Evolutionary conservation across 2,888 invertebrate species (phyloP).

Genomic region (Chamaedrilus cognettii): DNA sequence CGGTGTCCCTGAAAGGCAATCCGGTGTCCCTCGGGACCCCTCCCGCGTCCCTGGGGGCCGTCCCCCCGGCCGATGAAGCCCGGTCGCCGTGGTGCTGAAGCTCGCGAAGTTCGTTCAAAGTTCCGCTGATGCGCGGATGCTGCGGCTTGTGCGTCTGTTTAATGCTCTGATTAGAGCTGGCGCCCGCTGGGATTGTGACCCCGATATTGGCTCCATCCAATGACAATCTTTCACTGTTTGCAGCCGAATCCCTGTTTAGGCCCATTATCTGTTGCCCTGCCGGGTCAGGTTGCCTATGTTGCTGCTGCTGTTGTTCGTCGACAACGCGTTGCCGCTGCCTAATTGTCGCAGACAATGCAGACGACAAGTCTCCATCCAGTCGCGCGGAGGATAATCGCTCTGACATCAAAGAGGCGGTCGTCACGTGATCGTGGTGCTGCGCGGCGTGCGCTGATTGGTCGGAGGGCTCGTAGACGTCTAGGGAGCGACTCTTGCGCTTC

Average conservation of each 20-base stretch:
- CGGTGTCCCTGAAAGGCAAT: conserved; percentile 16
- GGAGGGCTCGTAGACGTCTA: conserved; percentile 18
- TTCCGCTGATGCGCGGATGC: neutral
- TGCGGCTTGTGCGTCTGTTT: neutral
- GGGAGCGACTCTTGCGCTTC: conserved; percentile 18
- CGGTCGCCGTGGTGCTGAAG: too few species aligned
- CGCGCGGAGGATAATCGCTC: too few species aligned
- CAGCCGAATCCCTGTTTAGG: neutral
- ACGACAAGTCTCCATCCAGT: neutral
- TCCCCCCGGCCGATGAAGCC: neutral
- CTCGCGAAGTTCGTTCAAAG: neutral
- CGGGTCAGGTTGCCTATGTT: neutral
- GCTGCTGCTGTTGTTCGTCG: too few species aligned
- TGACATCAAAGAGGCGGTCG: neutral
- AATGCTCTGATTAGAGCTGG: too few species aligned
- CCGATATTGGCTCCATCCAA: too few species aligned
- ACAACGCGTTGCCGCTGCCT: too few species aligned
- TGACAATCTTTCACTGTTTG: neutral
- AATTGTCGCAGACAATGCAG: neutral
- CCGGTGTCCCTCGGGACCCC: too few species aligned
- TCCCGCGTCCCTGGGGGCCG: too few species aligned
- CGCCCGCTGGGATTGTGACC: neutral
- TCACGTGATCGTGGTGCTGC: neutral
- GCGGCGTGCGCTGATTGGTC: neutral
- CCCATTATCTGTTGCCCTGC: too few species aligned